Conservation (phyloP, 2,888 invertebrate genomes). For the Zaprionus lineosus region DNA sequence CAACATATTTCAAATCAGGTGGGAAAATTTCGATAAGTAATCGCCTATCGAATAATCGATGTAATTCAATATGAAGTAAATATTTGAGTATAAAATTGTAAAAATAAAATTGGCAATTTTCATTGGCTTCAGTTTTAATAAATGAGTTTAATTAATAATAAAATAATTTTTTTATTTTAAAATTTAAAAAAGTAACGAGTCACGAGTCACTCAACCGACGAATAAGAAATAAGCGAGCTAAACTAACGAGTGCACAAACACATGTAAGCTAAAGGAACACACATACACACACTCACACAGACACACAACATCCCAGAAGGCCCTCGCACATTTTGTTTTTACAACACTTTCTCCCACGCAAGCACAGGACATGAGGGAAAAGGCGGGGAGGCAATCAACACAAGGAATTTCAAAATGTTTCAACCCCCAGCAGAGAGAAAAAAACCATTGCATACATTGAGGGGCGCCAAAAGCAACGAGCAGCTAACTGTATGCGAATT, state of each 20-base stretch:
- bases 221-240: conserved; percentile 21
- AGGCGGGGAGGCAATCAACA: conserved; percentile 9
- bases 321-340: conserved; percentile 31
- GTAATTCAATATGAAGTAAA: too few relatives aligned
- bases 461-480: conserved; percentile 44
- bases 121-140: too few relatives aligned
- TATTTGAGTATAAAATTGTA: too few relatives aligned
- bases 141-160: not conserved
- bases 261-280: conserved; percentile 2
- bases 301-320: not conserved
- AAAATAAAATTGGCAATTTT: too few relatives aligned
- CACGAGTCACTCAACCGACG: not conserved
- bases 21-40: too few relatives aligned
- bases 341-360: conserved; percentile 37
- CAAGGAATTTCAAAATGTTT: conserved; percentile 33
- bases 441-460: conserved; percentile 44
- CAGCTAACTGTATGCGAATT: conserved; percentile 37
- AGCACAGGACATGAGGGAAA: not conserved
- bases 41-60: too few relatives aligned
- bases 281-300: not conserved
- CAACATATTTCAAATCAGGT: too few relatives aligned
- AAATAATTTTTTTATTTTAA: conserved; percentile 2
- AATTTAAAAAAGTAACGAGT: too few relatives aligned
- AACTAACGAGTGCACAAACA: conserved; percentile 23
- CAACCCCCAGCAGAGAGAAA: conserved; percentile 54